Percentiles rank a stretch among this genome's conserved stretches.
Evolutionary conservation across 2,797 vertebrate genomes (phyloP).

Genomic region (Cryptoblepharus egeriae): DNA sequence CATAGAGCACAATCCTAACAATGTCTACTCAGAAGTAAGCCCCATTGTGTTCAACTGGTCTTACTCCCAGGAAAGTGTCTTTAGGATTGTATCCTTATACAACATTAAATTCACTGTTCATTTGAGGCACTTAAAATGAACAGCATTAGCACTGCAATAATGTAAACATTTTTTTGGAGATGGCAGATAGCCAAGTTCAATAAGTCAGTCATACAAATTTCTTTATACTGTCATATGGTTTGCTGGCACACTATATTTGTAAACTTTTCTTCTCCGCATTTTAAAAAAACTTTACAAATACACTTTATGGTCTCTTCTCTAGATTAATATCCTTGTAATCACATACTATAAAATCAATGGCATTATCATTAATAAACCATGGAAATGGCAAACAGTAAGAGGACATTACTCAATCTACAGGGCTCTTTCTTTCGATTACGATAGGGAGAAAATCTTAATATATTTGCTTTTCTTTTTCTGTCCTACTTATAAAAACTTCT

Average conservation of each 20-base stretch:
- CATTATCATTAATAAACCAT: constrained; percentile 51
- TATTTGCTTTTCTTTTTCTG: constrained; percentile 18
- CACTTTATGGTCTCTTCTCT: neutral
- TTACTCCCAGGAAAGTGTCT: too few species aligned
- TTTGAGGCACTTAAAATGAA: constrained; percentile 48
- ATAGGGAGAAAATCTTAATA: neutral
- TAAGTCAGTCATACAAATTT: constrained; percentile 41
- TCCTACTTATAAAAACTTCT: constrained; percentile 14
- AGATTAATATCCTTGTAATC: constrained; percentile 43
- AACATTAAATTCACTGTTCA: constrained; percentile 29
- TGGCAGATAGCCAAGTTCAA: constrained; percentile 28
- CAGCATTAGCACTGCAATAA: constrained; percentile 28
- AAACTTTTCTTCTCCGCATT: constrained; percentile 22
- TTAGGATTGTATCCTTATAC: too few species aligned
- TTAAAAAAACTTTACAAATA: constrained; percentile 52
- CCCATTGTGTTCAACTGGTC: too few species aligned
- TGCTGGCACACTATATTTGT: neutral
- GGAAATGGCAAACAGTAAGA: constrained; percentile 28
- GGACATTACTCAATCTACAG: neutral
- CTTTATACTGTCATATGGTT: neutral
- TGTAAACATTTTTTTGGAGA: constrained; percentile 25
- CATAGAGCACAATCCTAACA: too few species aligned
- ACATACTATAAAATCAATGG: constrained; percentile 39
- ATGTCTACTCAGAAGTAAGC: too few species aligned
- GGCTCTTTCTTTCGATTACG: constrained; percentile 30